phyloP scores from a whole-genome alignment of 2,888 invertebrate species.

The Athalia rosae region DNA sequence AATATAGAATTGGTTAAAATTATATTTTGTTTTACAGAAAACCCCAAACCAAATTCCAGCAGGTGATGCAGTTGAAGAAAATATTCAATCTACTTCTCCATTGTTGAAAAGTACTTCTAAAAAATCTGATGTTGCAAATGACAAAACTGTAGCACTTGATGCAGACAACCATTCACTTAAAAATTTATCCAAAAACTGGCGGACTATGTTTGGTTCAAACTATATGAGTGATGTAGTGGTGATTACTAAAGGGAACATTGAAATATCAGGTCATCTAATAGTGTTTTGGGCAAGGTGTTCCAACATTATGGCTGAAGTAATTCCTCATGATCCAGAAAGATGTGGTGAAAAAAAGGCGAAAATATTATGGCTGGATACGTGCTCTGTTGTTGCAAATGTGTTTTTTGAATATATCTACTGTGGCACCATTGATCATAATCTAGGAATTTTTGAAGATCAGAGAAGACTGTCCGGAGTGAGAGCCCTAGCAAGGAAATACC shows the following conservation, averaged over 20 bases:
- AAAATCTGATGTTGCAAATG: background rate
- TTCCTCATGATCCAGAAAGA: slow-evolving; percentile 55
- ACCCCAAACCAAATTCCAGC: background rate
- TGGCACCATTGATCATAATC: slow-evolving; percentile 62
- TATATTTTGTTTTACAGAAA: slow-evolving; percentile 5
- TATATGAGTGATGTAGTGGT: slow-evolving; percentile 72
- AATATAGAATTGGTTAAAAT: background rate
- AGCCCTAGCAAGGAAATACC: slow-evolving; percentile 64
- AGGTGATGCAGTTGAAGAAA: background rate
- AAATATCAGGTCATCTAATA: slow-evolving; percentile 73
- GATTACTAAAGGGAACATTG: slow-evolving; percentile 65
- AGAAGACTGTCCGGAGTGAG: slow-evolving; percentile 54
- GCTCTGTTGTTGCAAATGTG: slow-evolving; percentile 62
- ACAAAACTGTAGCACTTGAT: background rate
- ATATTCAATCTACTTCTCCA: background rate
- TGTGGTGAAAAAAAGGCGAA: slow-evolving; percentile 58
- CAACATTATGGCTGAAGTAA: slow-evolving; percentile 68
- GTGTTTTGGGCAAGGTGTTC: slow-evolving; percentile 72
- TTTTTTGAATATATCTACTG: slow-evolving; percentile 72
- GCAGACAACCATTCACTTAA: slow-evolving; percentile 46
- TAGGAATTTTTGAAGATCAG: slow-evolving; percentile 53
- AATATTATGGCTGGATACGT: slow-evolving; percentile 63
- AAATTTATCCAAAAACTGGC: slow-evolving; percentile 65
- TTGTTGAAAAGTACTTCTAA: background rate
- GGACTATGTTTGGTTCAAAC: slow-evolving; percentile 65